Conservation (phyloP, 2,797 vertebrate species). For the Champsocephalus esox region DNA sequence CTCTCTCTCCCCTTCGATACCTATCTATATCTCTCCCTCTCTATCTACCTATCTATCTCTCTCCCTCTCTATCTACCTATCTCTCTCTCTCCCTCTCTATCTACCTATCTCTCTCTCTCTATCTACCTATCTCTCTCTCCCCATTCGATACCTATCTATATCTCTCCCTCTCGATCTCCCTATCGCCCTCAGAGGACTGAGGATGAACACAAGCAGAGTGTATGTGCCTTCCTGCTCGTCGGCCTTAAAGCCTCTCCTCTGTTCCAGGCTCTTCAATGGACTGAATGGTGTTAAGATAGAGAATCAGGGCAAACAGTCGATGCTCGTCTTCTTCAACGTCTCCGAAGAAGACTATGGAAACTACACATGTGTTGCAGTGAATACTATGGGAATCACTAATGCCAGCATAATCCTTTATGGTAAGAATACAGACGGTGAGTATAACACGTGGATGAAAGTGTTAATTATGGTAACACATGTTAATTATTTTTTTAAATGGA, state of each 20-base stretch:
- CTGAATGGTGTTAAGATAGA: conserved; percentile 96
- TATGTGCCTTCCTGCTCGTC: neutral
- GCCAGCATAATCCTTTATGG: conserved; percentile 97
- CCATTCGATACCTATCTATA: no score
- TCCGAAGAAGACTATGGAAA: conserved; percentile 98
- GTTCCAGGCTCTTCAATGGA: conserved; percentile 90
- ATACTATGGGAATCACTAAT: conserved; percentile 94
- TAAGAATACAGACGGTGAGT: conserved; percentile 72
- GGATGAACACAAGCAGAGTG: neutral
- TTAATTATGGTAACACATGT: neutral
- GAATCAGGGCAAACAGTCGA: conserved; percentile 94
- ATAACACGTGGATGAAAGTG: neutral
- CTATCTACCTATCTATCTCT: no score
- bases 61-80: accelerated
- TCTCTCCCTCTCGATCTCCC: no score
- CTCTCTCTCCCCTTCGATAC: accelerated
- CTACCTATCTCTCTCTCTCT: no score
- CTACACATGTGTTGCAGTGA: conserved; percentile 97
- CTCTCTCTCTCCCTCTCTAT: no score
- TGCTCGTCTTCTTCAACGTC: conserved; percentile 97
- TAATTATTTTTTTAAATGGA: neutral
- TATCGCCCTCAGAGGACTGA: neutral
- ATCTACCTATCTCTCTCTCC: no score
- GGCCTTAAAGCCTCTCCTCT: neutral
- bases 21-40: no score